These are phyloP conservation scores for Drosophila kikkawai DNA, from an alignment of 1,140 invertebrate genomes.

Conservation along the genomic window DNA sequence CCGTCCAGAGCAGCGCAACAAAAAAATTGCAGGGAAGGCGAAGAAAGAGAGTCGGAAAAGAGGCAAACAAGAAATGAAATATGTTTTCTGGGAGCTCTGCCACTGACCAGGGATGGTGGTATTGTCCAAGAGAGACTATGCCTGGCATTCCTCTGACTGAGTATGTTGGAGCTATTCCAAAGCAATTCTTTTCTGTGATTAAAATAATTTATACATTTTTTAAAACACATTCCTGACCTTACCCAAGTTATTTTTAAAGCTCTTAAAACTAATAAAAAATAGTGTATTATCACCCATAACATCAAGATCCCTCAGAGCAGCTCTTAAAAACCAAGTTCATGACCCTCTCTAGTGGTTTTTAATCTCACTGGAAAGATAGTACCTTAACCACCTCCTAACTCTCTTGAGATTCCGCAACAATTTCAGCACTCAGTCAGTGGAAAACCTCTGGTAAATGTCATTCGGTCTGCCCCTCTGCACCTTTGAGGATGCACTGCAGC, in stretches of 20 bases:
- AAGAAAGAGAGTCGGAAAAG: conserved; percentile 30
- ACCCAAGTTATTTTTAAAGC: not conserved
- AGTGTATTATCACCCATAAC: not conserved
- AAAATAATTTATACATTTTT: not conserved
- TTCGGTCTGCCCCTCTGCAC: not conserved
- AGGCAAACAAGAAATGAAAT: conserved; percentile 62
- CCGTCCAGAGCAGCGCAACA: conserved; percentile 10
- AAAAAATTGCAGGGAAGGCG: conserved; percentile 39
- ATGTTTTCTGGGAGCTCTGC: conserved; percentile 52
- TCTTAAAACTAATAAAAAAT: not conserved
- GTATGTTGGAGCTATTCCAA: not conserved
- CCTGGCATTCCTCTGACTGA: conserved; percentile 9
- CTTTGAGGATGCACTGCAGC: not conserved
- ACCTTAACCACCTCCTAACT: not conserved
- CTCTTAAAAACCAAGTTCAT: not conserved
- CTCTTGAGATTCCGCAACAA: conserved; percentile 11
- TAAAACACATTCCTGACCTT: not conserved
- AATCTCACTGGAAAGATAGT: not conserved
- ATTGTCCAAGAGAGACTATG: not conserved
- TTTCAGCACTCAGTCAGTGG: conserved; percentile 3
- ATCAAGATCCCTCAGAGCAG: not conserved
- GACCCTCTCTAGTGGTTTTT: not conserved
- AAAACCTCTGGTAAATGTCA: conserved; percentile 16
- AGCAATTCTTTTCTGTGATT: not conserved
- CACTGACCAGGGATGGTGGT: conserved; percentile 5